Evolutionary conservation across 2,888 invertebrate genomes (phyloP), one percentile per base, ranked within the genome.

Genomic region (Pristionchus japonicus): DNA sequence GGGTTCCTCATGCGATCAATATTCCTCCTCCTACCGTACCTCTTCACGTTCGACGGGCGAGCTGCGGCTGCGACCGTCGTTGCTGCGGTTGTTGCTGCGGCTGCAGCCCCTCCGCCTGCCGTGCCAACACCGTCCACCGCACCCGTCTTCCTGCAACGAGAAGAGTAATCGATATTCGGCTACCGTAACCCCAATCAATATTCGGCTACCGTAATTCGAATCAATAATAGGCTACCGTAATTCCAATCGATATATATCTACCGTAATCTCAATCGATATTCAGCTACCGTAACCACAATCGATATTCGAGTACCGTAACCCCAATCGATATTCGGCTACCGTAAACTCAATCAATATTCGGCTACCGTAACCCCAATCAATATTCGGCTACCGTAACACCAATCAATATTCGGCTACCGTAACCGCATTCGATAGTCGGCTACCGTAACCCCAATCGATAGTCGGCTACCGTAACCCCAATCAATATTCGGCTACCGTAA

Each of bases 41-140:
- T 85, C 43, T 61, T 85, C n/a, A 85, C 85, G 43, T 85, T 85
- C 64, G 40, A 61, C 34, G 85, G 85, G 40, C 85, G 61, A 4
- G 64, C 40, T 17, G 85, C 31, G 9, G 61, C 61, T 4, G 61
- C 84, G 61, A 20, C 80, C 11, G 43, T 34, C 3, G 80, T 2
- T 11, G 47, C 43, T 3, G 47, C 47, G 11, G 47, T 47, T 11
- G 47, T 4, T 23, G n/a, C 43, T 7, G 27, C 80, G 3, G 82
- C 27, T 15, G 37, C 84, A 37, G 13, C 82, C 9, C 31, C 82
- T 23, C 27, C 20, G 3, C 49, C 20, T 3, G 9, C 15, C 49
- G 34, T 11, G 20, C 31, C 82, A 20, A 86, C 74, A 3, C 86
- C 86, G 52, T 86, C 86, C 7, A 86, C 34, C 9, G 86, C 86